Evolutionary conservation across 2,113 vertebrate genomes (phyloP).

Genomic region (Arothron firmamentum): DNA sequence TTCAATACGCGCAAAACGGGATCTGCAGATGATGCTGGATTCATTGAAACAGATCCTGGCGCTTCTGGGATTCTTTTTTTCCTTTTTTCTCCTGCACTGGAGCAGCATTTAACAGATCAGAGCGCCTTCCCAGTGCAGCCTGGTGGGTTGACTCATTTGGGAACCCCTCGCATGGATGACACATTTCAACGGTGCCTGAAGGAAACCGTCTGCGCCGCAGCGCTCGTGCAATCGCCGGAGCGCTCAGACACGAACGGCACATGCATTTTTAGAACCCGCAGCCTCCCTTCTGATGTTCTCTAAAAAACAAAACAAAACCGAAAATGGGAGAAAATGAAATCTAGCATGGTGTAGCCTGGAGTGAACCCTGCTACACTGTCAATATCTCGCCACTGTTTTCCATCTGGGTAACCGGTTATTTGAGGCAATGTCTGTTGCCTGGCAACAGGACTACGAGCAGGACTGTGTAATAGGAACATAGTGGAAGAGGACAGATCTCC

Average conservation of each 20-base stretch:
- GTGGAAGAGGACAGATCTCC: slow-evolving; percentile 63
- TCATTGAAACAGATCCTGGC: slow-evolving; percentile 29
- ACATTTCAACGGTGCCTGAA: slow-evolving; percentile 48
- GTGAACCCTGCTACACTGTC: slow-evolving; percentile 66
- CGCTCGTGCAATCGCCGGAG: slow-evolving; percentile 11
- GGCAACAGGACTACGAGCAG: slow-evolving; percentile 74
- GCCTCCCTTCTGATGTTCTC: slow-evolving; percentile 22
- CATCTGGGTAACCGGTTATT: slow-evolving; percentile 69
- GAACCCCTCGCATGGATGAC: slow-evolving; percentile 53
- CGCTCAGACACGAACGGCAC: slow-evolving; percentile 16
- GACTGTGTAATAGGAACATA: slow-evolving; percentile 63
- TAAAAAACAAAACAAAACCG: slow-evolving; percentile 13
- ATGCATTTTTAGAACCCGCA: slow-evolving; percentile 35
- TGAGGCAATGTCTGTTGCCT: slow-evolving; percentile 78
- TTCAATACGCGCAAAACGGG: no score
- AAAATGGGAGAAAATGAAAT: slow-evolving; percentile 24
- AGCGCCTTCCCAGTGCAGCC: slow-evolving; percentile 50
- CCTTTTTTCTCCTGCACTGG: slow-evolving; percentile 9
- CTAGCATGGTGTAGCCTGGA: slow-evolving; percentile 63
- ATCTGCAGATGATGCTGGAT: neutral
- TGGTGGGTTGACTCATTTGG: slow-evolving; percentile 58
- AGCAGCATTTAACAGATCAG: slow-evolving; percentile 61
- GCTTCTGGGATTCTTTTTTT: slow-evolving; percentile 4
- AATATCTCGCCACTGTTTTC: slow-evolving; percentile 66
- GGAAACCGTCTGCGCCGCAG: slow-evolving; percentile 28